Conservation (phyloP, 2,797 vertebrate species). For the Brachyalestes nurse region DNA sequence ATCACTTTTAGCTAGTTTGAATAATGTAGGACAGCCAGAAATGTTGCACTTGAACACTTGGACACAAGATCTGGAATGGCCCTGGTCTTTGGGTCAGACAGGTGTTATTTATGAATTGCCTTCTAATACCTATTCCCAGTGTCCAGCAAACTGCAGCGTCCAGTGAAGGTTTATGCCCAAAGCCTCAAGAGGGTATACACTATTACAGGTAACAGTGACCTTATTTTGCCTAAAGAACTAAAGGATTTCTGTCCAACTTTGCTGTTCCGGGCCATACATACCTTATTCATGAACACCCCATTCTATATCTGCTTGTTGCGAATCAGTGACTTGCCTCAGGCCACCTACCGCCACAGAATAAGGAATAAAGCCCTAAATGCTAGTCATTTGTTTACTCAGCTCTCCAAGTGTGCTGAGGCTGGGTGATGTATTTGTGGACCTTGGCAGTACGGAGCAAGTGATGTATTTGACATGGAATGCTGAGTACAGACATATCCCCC, state of each 20-base stretch:
- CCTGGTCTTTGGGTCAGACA: too few relatives aligned
- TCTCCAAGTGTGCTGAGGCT: conserved; percentile 59
- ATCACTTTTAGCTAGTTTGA: background rate
- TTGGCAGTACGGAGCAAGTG: conserved; percentile 68
- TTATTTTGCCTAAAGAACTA: background rate
- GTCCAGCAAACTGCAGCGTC: too few relatives aligned
- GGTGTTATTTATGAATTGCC: too few relatives aligned
- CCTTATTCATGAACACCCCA: background rate
- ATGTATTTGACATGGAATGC: conserved; percentile 70
- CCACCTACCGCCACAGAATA: background rate
- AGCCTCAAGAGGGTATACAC: too few relatives aligned
- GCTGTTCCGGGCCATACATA: too few relatives aligned
- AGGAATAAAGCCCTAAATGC: conserved; percentile 44
- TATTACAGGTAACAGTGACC: too few relatives aligned
- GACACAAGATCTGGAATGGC: too few relatives aligned
- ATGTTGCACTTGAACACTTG: background rate
- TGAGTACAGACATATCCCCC: conserved; percentile 53
- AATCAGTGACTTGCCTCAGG: background rate
- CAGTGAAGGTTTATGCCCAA: too few relatives aligned
- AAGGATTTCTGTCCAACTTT: background rate
- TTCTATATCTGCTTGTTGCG: background rate
- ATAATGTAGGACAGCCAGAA: background rate
- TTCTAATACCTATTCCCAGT: too few relatives aligned
- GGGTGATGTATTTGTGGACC: conserved; percentile 69
- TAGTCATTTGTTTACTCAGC: conserved; percentile 58